Conservation (phyloP, 1,140 invertebrate genomes). For the Hylaeus volcanicus region DNA sequence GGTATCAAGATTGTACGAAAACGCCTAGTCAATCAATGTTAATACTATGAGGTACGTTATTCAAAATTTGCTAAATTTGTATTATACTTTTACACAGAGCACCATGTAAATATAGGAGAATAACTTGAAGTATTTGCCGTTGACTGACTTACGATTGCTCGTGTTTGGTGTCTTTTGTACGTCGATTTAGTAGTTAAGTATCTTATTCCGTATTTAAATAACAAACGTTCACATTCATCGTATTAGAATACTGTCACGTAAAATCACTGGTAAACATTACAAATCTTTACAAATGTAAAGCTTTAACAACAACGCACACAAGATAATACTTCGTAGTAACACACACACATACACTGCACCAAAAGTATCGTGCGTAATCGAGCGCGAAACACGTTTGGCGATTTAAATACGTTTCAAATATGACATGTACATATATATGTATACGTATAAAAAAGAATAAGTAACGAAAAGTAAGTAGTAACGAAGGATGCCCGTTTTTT, state of each 20-base stretch:
- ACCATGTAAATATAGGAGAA: too few species aligned
- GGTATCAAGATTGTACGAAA: not conserved
- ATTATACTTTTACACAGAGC: not conserved
- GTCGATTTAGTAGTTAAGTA: conserved; percentile 14
- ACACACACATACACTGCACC: not conserved
- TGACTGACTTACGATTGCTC: not conserved
- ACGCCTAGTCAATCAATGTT: not conserved
- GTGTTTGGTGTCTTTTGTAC: not conserved
- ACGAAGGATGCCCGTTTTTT: not conserved
- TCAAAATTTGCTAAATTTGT: not conserved
- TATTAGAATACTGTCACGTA: not conserved
- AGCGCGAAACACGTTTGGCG: not conserved
- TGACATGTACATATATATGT: conserved; percentile 9
- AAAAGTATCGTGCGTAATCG: not conserved
- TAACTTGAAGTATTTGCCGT: not conserved
- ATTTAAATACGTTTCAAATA: not conserved
- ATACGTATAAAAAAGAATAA: not conserved
- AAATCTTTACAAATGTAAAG: not conserved
- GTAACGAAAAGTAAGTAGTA: conserved; percentile 1
- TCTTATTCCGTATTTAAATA: not conserved
- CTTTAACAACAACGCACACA: not conserved
- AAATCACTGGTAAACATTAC: not conserved
- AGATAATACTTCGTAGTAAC: conserved; percentile 22
- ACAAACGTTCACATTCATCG: not conserved
- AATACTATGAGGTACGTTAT: not conserved